Base-by-base conservation (phyloP, 92 coral and sea anemone species). In the Paramuricea clavata region DNA sequence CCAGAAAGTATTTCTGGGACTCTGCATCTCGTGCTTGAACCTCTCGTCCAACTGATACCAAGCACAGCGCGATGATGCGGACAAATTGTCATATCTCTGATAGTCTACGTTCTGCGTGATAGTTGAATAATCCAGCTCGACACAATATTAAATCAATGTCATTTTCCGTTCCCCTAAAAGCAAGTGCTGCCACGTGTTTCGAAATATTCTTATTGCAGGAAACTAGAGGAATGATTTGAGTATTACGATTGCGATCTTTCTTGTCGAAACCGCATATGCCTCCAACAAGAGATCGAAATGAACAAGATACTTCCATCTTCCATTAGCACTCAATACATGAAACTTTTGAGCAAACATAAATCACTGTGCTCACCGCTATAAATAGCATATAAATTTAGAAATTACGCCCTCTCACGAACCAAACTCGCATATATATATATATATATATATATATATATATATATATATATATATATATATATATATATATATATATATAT, bases 131-230 rank as follows among this genome's bases (percentile, higher is more conserved):
- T 3, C 85, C 88, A 33, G 92, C 93, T 83, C 86, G 83, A 50
- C 88, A 87, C 79, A 90, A 78, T 47, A 90, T 90, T 32, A 88
- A 89, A 10, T 93, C 95, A 3, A 93, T 34, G 82, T 93, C 93
- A 69, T 93, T 83, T 74, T 84, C 65, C 70, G 84, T 77, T 36
- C 89, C 93, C 21, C 85, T 60, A 81, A 90, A 81, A 69, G 62
- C 75, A 12, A 67, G 65, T 31, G 82, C 12, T 1, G 83, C 69
- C 88, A 76, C 52, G 69, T 93, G 89, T 23, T 72, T 81, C 26
- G 69, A 56, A 49, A 91, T 90, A 52, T 54, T 73, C 89, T 85
- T 93, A 30, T 44, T 56, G 68, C 95, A 87, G 19, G 93, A 76
- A 23, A 81, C 56, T 32, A 90, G 70, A 12, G 72, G 72, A 28